Evolutionary conservation across 1,140 invertebrate species (phyloP).

Genomic region (Mya arenaria): DNA sequence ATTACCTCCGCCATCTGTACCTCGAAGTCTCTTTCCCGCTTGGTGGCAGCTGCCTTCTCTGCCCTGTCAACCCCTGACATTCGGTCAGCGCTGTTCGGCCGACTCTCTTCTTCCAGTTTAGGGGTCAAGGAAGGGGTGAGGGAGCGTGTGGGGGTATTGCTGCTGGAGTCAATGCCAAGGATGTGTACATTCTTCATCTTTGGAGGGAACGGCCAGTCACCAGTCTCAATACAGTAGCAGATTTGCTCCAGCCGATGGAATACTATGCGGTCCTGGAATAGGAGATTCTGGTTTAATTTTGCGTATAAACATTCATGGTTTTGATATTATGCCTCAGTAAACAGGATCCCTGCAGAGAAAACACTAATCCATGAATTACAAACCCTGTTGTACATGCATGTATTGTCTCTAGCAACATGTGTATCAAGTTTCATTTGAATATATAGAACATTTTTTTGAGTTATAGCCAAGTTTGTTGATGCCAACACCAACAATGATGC

Average conservation of each 20-base stretch:
- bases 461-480: no score
- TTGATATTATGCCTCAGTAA: no score
- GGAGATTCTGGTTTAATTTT: no score
- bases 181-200: conserved; percentile 64
- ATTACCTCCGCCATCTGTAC: conserved; percentile 69
- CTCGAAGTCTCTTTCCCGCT: conserved; percentile 72
- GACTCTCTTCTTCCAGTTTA: conserved; percentile 37
- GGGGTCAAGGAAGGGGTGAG: conserved; percentile 60
- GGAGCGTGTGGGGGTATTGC: conserved; percentile 71
- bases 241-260: conserved; percentile 92
- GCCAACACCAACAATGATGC: no score
- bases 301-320: no score
- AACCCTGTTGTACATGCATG: no score
- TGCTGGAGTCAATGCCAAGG: conserved; percentile 71
- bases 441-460: no score
- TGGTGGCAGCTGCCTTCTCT: no score
- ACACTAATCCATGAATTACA: no score
- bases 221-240: conserved; percentile 94
- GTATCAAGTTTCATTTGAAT: no score
- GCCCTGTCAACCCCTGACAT: neutral
- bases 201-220: conserved; percentile 90
- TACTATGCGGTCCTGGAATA: conserved; percentile 78
- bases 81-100: neutral
- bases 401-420: no score
- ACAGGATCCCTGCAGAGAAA: no score